Conservation (phyloP, 2,797 vertebrate species). For the Natrix natrix region DNA sequence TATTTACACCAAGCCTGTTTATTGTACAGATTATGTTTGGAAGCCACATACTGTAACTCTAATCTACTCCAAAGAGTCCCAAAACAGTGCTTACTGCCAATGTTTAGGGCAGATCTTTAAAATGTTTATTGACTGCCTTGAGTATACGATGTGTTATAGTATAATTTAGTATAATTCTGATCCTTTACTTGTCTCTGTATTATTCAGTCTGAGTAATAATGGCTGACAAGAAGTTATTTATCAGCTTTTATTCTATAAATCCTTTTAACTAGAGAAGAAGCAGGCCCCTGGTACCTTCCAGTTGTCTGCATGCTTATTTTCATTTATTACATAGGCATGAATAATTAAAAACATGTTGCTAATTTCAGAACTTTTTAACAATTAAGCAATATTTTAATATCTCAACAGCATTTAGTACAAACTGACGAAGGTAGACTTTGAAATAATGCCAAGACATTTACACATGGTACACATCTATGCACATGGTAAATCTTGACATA, state of each 20-base stretch:
- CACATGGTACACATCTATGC: background rate
- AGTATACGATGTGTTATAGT: background rate
- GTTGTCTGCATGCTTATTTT: background rate
- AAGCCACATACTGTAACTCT: constrained; percentile 50
- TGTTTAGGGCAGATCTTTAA: constrained; percentile 8
- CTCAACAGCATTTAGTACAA: background rate
- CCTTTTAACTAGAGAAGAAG: background rate
- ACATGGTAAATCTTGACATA: background rate
- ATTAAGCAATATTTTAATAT: background rate
- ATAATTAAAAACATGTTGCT: background rate
- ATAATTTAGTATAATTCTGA: background rate
- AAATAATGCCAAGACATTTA: background rate
- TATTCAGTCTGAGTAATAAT: background rate
- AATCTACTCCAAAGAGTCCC: constrained; percentile 46
- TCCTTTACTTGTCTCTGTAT: background rate
- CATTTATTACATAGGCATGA: background rate
- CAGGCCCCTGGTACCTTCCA: background rate
- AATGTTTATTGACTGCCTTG: background rate
- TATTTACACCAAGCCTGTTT: constrained; percentile 66
- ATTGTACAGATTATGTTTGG: constrained; percentile 60
- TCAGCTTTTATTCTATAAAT: background rate
- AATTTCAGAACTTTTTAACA: background rate
- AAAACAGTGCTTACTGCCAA: constrained; percentile 53
- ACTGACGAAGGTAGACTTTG: background rate
- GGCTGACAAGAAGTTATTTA: too few species aligned